Evolutionary conservation across 1,140 invertebrate genomes (phyloP), one percentile per base, ranked within the genome.

Genomic region (Mesaphorura yosii): DNA sequence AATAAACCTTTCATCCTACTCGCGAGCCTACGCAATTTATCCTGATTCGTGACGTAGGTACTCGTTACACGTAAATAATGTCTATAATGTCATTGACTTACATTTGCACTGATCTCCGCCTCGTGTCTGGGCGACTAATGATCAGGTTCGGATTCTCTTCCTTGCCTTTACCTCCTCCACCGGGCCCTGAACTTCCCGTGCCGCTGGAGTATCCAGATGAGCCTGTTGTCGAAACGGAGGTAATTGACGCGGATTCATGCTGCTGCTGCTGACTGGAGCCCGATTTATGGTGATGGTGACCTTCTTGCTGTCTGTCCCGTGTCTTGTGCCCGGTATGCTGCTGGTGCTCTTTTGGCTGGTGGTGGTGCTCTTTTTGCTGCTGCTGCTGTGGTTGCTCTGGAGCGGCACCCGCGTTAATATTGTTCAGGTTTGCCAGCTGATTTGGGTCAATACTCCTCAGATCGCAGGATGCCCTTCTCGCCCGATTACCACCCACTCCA

Each of bases 81-180:
- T n/a, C n/a, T n/a, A n/a, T n/a, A n/a, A n/a, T n/a, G n/a, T n/a
- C n/a, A n/a, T n/a, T n/a, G n/a, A n/a, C n/a, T 61, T 58, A 61
- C 59, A 62, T 59, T 62, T 62, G 60, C 52, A 62, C 60, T 62
- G 60, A 62, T 54, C 60, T 44, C 39, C 60, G 53, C 45, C 57
- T 25, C 17, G 54, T 48, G 38, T 62, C 57, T 47, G 37, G 59
- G 14, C 57, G 45, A n/a, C n/a, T n/a, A 57, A 62, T 59, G 39
- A 47, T 48, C 28, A 62, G 44, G 41, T 56, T 48, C 38, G 54
- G 51, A 34, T 27, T 31, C 14, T 58, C 53, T 15, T 53, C 27
- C 15, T 44, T 55, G 25, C 55, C 52, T 39, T 57, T 56, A 34
- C 27, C 38, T 39, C 17, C 29, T 25, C 50, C 39, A n/a, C n/a